Evolutionary conservation across 2,113 vertebrate genomes (phyloP).

Genomic region (Zosterops hypoxanthus): DNA sequence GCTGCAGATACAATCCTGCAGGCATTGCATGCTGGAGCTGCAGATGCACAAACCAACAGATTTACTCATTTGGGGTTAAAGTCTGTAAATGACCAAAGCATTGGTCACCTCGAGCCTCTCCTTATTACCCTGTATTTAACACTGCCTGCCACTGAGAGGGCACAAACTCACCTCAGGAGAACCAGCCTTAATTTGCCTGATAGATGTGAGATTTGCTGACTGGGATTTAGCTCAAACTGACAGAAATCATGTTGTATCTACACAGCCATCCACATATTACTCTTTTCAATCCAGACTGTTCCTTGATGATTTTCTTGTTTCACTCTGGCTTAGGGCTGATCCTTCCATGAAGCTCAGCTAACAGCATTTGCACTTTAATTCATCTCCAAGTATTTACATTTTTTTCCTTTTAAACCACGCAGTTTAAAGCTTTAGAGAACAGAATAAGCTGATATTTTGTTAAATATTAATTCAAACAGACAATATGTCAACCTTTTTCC

Average conservation of each 20-base stretch:
- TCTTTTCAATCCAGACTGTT: neutral
- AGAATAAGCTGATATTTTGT: neutral
- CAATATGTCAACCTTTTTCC: neutral
- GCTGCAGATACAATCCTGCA: neutral
- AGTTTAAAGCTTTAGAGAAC: neutral
- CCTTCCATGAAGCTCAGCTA: neutral
- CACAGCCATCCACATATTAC: neutral
- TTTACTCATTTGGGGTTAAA: neutral
- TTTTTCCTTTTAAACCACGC: neutral
- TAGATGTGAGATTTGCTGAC: neutral
- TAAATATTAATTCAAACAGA: neutral
- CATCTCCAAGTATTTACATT: neutral
- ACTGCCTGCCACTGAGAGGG: neutral
- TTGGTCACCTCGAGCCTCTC: rapidly evolving
- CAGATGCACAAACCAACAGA: neutral
- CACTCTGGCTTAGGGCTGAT: neutral
- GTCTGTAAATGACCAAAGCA: neutral
- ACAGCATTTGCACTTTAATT: neutral
- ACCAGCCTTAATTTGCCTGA: neutral
- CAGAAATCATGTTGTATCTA: neutral
- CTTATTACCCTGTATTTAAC: neutral
- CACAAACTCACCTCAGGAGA: neutral
- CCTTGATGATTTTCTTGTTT: neutral
- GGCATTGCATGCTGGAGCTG: neutral
- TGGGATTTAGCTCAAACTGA: neutral